Conservation (phyloP, 2,888 invertebrate genomes). For the Baccha elongata region DNA sequence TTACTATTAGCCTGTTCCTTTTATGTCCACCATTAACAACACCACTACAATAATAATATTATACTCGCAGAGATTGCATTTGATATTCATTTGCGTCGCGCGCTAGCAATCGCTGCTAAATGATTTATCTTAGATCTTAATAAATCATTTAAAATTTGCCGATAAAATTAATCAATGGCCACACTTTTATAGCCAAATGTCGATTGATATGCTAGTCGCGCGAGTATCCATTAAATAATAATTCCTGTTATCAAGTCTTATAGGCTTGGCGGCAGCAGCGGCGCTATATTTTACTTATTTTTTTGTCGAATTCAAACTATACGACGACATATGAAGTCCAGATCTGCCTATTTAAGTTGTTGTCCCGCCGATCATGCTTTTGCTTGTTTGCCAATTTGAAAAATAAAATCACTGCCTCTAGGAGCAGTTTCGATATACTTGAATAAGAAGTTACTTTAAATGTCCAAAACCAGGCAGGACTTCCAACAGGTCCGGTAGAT, state of each 20-base stretch:
- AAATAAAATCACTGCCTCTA: constrained; percentile 6
- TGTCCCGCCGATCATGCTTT: constrained; percentile 52
- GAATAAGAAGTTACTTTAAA: constrained; percentile 26
- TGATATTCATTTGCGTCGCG: constrained; percentile 27
- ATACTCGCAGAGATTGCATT: background rate
- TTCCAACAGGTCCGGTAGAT: constrained; percentile 1
- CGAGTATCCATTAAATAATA: constrained; percentile 69
- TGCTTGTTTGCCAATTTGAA: constrained; percentile 40
- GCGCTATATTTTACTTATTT: constrained; percentile 26
- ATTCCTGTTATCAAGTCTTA: constrained; percentile 57
- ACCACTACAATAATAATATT: background rate
- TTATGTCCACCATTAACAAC: background rate
- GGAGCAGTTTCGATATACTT: constrained; percentile 45
- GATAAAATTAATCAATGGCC: constrained; percentile 79
- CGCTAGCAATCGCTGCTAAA: constrained; percentile 73
- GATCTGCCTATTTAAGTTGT: constrained; percentile 6
- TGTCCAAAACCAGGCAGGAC: constrained; percentile 60
- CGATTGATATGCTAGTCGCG: constrained; percentile 74
- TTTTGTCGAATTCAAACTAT: background rate
- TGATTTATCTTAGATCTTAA: constrained; percentile 80
- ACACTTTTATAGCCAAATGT: constrained; percentile 76
- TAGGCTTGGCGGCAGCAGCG: constrained; percentile 36
- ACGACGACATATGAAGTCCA: constrained; percentile 18
- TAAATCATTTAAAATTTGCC: constrained; percentile 79
- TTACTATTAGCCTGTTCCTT: background rate